Base-by-base conservation (phyloP, 2,888 invertebrate species). In the Bombylius major region DNA sequence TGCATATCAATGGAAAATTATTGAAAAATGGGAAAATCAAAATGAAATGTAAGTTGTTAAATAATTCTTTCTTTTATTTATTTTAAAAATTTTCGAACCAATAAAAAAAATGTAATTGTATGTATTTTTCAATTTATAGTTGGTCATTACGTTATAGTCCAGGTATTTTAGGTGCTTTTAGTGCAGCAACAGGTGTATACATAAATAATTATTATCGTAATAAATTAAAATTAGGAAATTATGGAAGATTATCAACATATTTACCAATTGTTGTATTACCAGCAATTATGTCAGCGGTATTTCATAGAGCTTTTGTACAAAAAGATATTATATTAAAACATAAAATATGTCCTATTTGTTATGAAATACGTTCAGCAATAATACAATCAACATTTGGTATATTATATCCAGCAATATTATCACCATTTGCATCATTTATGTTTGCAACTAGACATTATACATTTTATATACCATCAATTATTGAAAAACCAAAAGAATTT, bases 141-240 rank as follows among this genome's bases (percentile, higher is more conserved):
- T 79, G 78, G 76, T 68, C 77, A 0, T 69, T 79, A 53, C 70
- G 72, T 12, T 79, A 79, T 66, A 78, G 80, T 0, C 67, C 79
- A 0, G 68, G 70, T 3, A 60, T 79, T 3, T 67, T 87, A 1
- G 80, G 79, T 11, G 69, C 69, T 0, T 54, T 79, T 11, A 78
- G 79, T 60, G 78, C 78, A 0, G 3, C 77, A 0, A 75, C 79
- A 5, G 55, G 83, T 0, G 66, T 79, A 1, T 70, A 79, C 46
- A 76, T 87, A n/a, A 86, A 86, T 65, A 75, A 69, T 36, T 76
- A 82, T 62, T 87, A 78, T 65, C 76, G 89, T 56, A 71, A 62
- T 0, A 83, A 80, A 65, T 66, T 88, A 5, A 80, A 79, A 59
- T 71, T 89, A 0, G 77, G 77, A 0, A 63, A 68, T 0, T 78